Evolutionary conservation across 1,140 invertebrate species (phyloP).

Genomic region (Drosophila seguyi): DNA sequence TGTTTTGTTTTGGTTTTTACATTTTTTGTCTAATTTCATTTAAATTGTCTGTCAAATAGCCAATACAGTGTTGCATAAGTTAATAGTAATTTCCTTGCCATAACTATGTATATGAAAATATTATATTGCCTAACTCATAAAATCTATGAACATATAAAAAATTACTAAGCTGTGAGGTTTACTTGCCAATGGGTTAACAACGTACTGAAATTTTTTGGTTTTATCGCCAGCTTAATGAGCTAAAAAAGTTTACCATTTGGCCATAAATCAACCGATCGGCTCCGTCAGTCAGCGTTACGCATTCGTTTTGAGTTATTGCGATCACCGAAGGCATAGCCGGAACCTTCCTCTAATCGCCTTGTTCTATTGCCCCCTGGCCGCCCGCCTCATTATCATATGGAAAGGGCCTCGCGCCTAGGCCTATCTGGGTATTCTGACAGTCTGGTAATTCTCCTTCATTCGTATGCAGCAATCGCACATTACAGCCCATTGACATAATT

Average conservation of each 20-base stretch:
- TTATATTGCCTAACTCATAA: not conserved
- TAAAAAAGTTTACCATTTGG: slow-evolving; percentile 16
- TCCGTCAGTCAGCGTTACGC: slow-evolving; percentile 22
- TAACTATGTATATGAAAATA: not conserved
- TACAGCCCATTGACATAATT: slow-evolving; percentile 56
- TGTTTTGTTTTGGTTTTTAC: not conserved
- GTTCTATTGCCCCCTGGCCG: slow-evolving; percentile 24
- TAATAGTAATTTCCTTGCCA: not conserved
- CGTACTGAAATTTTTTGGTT: not conserved
- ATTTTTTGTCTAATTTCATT: not conserved
- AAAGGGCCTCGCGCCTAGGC: slow-evolving; percentile 34
- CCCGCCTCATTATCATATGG: slow-evolving; percentile 39
- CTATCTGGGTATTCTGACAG: slow-evolving; percentile 42
- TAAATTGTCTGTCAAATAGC: not conserved
- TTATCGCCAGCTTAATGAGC: slow-evolving; percentile 11
- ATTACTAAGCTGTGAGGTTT: not conserved
- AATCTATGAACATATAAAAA: not conserved
- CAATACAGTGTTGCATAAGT: not conserved
- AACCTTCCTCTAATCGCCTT: slow-evolving; percentile 20
- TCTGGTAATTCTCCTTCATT: slow-evolving; percentile 7
- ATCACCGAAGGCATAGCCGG: not conserved
- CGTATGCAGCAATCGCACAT: slow-evolving; percentile 32
- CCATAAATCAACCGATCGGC: slow-evolving; percentile 36
- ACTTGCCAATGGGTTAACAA: not conserved
- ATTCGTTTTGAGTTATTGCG: slow-evolving; percentile 21